Conservation (phyloP, 2,797 vertebrate genomes). For the Urophycis tenuis region DNA sequence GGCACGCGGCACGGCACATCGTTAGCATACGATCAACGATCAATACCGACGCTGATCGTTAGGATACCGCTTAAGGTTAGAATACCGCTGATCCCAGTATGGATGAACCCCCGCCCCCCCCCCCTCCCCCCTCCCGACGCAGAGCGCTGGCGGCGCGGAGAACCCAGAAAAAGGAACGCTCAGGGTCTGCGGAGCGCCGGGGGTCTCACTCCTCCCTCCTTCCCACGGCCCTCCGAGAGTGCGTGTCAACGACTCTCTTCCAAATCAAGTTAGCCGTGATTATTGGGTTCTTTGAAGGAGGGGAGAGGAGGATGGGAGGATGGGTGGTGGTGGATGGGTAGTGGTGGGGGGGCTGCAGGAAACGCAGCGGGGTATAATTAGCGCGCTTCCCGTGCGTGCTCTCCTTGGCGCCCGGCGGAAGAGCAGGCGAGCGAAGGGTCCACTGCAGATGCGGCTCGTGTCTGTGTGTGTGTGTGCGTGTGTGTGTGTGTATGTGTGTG, state of each 20-base stretch:
- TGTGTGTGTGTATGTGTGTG: too few relatives aligned
- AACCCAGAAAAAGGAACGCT: too few relatives aligned
- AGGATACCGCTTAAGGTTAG: too few relatives aligned
- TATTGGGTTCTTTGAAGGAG: constrained; percentile 46
- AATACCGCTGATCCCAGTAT: too few relatives aligned
- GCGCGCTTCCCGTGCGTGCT: constrained; percentile 49
- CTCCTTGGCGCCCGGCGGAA: constrained; percentile 54
- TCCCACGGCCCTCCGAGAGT: neutral
- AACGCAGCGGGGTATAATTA: constrained; percentile 59
- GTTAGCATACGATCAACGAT: too few relatives aligned
- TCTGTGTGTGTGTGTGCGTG: too few relatives aligned
- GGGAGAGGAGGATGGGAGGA: neutral
- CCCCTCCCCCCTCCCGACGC: too few relatives aligned
- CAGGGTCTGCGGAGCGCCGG: neutral
- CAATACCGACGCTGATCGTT: too few relatives aligned
- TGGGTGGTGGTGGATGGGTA: too few relatives aligned
- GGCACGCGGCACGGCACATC: too few relatives aligned
- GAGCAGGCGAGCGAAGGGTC: constrained; percentile 47
- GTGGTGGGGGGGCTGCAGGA: constrained; percentile 8
- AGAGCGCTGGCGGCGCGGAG: too few relatives aligned
- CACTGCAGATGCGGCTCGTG: constrained; percentile 44
- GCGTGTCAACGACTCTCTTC: constrained; percentile 47
- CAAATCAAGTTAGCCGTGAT: constrained; percentile 58
- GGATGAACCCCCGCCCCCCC: too few relatives aligned
- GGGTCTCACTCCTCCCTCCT: neutral